Percentiles rank a stretch among this genome's conserved stretches.
Conservation (phyloP, 2,113 vertebrate genomes). For the Tapirus terrestris region DNA sequence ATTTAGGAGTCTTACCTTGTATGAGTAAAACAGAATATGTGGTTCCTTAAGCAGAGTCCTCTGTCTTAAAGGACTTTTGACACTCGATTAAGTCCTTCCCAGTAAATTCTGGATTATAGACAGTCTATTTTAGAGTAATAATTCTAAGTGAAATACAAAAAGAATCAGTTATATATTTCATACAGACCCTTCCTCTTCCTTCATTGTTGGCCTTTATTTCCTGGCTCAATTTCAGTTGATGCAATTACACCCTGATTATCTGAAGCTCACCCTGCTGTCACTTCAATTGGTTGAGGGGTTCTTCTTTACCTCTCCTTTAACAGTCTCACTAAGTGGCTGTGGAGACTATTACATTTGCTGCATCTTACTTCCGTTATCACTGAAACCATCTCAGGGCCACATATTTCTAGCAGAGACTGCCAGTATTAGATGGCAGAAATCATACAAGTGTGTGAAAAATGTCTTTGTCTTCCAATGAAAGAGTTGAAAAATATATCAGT, state of each 20-base stretch:
- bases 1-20: not conserved
- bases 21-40: not conserved
- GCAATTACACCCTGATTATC: conserved; percentile 46
- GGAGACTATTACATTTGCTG: not conserved
- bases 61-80: not conserved
- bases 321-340: not conserved
- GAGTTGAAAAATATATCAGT: not conserved
- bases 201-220: not conserved
- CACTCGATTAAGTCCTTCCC: not conserved
- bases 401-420: not conserved
- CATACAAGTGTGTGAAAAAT: not conserved
- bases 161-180: not conserved
- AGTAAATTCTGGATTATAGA: not conserved
- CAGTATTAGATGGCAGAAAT: not conserved
- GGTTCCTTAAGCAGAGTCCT: not conserved
- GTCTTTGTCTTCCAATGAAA: conserved; percentile 23
- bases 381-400: not conserved
- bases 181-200: not conserved
- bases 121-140: not conserved
- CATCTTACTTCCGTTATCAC: conserved; percentile 13
- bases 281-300: conserved; percentile 41
- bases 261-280: conserved; percentile 21
- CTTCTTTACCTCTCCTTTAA: conserved; percentile 42
- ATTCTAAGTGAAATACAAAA: not conserved
- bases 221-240: not conserved